Percentiles rank a stretch among this genome's conserved stretches.
Conservation (phyloP, 2,888 invertebrate species). For the Coremacera marginata region DNA sequence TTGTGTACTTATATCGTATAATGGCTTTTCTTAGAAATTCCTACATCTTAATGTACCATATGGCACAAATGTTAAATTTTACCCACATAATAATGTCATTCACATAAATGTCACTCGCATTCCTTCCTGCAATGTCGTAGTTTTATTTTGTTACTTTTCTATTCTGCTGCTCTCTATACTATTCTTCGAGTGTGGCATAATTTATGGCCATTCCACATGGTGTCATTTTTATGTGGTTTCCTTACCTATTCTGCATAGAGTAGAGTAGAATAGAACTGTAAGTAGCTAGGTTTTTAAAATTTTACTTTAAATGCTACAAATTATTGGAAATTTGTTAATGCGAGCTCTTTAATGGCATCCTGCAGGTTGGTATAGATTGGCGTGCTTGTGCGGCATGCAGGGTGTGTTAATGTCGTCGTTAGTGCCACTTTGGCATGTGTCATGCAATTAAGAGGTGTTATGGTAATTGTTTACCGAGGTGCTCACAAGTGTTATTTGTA, state of each 20-base stretch:
- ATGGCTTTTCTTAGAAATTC: not conserved
- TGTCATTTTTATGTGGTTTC: conserved; percentile 62
- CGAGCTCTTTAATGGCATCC: conserved; percentile 10
- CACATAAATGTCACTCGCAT: not conserved
- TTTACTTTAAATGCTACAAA: conserved; percentile 47
- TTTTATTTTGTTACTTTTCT: not conserved
- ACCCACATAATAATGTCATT: not conserved
- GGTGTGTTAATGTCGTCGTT: conserved; percentile 45
- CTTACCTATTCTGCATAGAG: conserved; percentile 7
- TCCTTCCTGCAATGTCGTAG: not conserved
- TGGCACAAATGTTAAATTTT: conserved; percentile 1
- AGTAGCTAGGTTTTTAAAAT: conserved; percentile 9
- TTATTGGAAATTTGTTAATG: conserved; percentile 47
- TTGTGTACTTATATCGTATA: not conserved
- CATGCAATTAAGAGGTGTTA: conserved; percentile 44
- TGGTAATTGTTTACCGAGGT: conserved; percentile 37
- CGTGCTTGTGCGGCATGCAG: not conserved
- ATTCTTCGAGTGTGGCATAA: conserved; percentile 44
- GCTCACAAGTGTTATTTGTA: conserved; percentile 39
- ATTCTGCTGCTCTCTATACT: not conserved
- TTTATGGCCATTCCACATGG: conserved; percentile 64
- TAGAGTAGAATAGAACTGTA: not conserved
- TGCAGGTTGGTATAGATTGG: conserved; percentile 24
- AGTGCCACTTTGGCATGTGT: conserved; percentile 55
- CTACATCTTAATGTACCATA: conserved; percentile 12